Evolutionary conservation across 2,888 invertebrate species (phyloP).

Genomic region (Lypha dubia): DNA sequence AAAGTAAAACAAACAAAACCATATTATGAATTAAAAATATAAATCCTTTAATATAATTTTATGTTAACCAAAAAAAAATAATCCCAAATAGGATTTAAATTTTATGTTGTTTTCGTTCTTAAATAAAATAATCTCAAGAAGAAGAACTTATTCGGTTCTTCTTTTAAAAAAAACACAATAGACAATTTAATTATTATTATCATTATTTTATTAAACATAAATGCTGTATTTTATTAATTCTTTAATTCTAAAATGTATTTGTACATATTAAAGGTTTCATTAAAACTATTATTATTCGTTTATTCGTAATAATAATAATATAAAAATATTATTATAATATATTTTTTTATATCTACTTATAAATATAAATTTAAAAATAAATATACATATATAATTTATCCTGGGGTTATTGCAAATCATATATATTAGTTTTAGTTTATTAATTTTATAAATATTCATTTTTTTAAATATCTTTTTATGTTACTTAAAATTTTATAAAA

Average conservation of each 20-base stretch:
- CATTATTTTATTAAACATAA: conserved; percentile 18
- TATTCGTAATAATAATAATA: no score
- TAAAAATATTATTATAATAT: conserved; percentile 24
- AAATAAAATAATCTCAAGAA: conserved; percentile 20
- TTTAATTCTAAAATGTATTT: conserved; percentile 28
- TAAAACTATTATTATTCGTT: conserved; percentile 39
- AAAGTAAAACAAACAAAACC: conserved; percentile 19
- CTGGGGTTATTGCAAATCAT: conserved; percentile 67
- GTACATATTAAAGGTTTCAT: conserved; percentile 57
- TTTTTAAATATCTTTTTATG: conserved; percentile 51
- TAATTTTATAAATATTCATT: conserved; percentile 9
- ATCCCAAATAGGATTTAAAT: conserved; percentile 38
- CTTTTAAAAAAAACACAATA: conserved; percentile 28
- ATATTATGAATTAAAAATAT: background rate
- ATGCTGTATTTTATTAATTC: conserved; percentile 12
- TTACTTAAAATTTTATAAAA: conserved; percentile 55
- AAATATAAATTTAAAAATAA: conserved; percentile 5
- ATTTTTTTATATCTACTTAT: background rate
- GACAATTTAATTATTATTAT: conserved; percentile 38
- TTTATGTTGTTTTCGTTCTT: conserved; percentile 24
- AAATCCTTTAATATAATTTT: conserved; percentile 15
- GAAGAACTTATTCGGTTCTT: conserved; percentile 8
- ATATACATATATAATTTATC: conserved; percentile 27
- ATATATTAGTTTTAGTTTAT: conserved; percentile 50
- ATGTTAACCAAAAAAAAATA: conserved; percentile 47